Evolutionary conservation across 2,797 vertebrate species (phyloP), one percentile per base, ranked within the genome.

Genomic region (Malurus leucopterus): DNA sequence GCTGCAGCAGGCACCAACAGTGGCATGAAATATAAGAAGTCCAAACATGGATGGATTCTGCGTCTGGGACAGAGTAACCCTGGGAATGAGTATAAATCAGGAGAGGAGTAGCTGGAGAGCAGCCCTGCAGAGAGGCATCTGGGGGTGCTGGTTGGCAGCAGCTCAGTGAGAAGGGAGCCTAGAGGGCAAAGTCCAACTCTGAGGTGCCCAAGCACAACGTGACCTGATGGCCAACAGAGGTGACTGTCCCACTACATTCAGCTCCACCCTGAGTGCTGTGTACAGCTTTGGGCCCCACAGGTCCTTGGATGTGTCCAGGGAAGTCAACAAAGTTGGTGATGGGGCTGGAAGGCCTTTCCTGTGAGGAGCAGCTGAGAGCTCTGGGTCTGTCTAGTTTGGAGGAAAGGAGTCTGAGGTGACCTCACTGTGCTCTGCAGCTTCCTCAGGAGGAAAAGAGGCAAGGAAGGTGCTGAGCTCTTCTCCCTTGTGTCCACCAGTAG

Each of bases 241-340:
- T 9, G 40, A n/a, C 40, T 46, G 38, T 55, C 15, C 24, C 0
- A 0, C 44, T 58, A 44, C 22, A 51, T 46, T 40, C 32, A 34
- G 38, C 44, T 6, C 40, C 44, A 26, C 11, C 10, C 30, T 19
- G 8, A 11, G 26, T 6, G 22, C 44, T 46, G 1, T 11, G 21
- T 3, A 57, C 38, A 15, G 4, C 11, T 58, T 40, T 53, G 34
- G 10, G 21, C 3, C 11, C 11, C 30, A 19, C 34, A 8, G 0
- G 0, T n/a, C 13, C 15, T 40, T 19, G 11, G 6, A 15, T 6
- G 16, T 0, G 0, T 10, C 49, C 70, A 58, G 21, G 34, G 16
- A 11, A 40, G 8, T 5, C 4, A 34, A 6, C 13, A 68, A 13
- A 68, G 9, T 1, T 63, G 65, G 12, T 49, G 40, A 8, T 15